phyloP scores from a whole-genome alignment of 2,888 invertebrate genomes.

The Nezara viridula region DNA sequence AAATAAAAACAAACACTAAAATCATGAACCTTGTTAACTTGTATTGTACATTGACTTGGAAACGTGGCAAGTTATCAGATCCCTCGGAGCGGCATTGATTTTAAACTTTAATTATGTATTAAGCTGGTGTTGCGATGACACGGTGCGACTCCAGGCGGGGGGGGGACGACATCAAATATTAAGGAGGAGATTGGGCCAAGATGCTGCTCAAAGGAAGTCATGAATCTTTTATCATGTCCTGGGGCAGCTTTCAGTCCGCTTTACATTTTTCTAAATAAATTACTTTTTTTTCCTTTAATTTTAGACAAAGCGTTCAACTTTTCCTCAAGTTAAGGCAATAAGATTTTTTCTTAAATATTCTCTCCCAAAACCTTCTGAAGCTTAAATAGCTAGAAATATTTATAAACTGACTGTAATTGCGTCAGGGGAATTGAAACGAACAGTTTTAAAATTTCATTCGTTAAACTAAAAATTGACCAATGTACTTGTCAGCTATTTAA shows the following conservation, averaged over 20 bases:
- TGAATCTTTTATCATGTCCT: constrained; percentile 1
- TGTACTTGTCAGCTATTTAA: background rate
- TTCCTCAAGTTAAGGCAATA: background rate
- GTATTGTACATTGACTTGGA: no score
- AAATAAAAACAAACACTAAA: no score
- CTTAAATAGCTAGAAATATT: background rate
- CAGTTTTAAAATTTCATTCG: background rate
- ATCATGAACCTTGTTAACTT: no score
- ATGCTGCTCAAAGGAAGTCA: background rate
- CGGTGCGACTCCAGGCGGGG: background rate
- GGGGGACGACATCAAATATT: background rate
- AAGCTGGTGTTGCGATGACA: background rate
- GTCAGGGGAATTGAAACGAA: background rate
- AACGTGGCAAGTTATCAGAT: no score
- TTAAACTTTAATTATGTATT: background rate
- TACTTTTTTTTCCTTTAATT: constrained; percentile 12
- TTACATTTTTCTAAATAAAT: constrained; percentile 39
- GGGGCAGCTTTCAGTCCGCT: background rate
- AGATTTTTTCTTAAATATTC: background rate
- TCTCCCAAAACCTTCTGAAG: background rate
- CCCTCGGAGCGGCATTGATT: no score
- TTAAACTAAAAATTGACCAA: background rate
- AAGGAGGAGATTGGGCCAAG: background rate
- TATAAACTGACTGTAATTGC: background rate
- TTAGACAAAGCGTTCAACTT: constrained; percentile 10